Evolutionary conservation across 2,888 invertebrate genomes (phyloP).

Genomic region (Buathra laborator): DNA sequence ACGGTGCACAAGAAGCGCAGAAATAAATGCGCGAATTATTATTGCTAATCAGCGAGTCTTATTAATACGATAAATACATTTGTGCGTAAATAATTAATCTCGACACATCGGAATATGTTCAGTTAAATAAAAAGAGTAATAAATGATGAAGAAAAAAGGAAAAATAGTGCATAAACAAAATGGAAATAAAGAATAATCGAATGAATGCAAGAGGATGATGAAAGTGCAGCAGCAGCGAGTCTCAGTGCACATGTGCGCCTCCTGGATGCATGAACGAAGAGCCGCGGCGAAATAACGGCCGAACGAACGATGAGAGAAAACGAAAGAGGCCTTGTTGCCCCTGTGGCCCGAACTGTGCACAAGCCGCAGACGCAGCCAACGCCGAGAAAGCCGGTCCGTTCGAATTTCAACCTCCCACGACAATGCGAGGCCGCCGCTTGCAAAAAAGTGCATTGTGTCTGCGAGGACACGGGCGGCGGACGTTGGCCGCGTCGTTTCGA

Average conservation of each 20-base stretch:
- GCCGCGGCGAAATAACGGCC: constrained; percentile 50
- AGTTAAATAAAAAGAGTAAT: not conserved
- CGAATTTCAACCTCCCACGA: constrained; percentile 83
- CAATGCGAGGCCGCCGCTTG: constrained; percentile 77
- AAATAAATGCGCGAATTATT: too few species aligned
- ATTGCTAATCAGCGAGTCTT: too few species aligned
- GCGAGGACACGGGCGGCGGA: constrained; percentile 74
- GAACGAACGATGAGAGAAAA: constrained; percentile 38
- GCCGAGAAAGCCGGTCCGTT: constrained; percentile 70
- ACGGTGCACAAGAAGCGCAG: too few species aligned
- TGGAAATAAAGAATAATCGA: not conserved
- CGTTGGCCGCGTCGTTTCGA: constrained; percentile 55
- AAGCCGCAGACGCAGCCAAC: constrained; percentile 46
- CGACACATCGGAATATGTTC: too few species aligned
- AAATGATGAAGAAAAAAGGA: not conserved
- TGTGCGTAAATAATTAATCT: too few species aligned
- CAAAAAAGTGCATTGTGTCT: constrained; percentile 80
- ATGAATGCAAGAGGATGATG: not conserved
- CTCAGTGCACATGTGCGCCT: constrained; percentile 42
- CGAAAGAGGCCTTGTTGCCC: constrained; percentile 38
- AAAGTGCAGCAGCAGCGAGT: constrained; percentile 18
- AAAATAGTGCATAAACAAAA: not conserved
- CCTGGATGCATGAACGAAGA: constrained; percentile 40
- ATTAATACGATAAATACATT: too few species aligned
- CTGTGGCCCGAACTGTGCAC: constrained; percentile 10